phyloP scores from a whole-genome alignment of 2,113 vertebrate genomes.

The Hymenochirus boettgeri region DNA sequence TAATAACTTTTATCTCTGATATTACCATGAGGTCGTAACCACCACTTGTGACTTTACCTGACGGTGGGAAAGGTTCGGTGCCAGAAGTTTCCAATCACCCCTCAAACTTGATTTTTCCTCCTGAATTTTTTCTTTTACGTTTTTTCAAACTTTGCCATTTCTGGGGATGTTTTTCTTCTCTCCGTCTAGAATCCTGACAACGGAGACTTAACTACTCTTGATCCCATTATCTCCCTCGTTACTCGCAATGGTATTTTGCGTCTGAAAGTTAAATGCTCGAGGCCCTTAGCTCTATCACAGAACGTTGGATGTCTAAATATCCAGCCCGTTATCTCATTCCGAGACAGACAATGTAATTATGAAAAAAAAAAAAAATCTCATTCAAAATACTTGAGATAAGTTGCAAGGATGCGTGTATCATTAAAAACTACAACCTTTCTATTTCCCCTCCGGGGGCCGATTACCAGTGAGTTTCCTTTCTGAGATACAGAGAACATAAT shows the following conservation, averaged over 20 bases:
- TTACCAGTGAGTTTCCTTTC: constrained; percentile 46
- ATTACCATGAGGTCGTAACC: constrained; percentile 37
- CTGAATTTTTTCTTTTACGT: no score
- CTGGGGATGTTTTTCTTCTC: neutral
- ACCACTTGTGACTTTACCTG: constrained; percentile 3
- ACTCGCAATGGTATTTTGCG: constrained; percentile 1
- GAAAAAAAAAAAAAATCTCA: constrained; percentile 46
- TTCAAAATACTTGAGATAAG: constrained; percentile 47
- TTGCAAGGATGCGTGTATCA: constrained; percentile 54
- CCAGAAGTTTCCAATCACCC: no score
- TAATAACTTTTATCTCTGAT: no score
- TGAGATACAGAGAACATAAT: constrained; percentile 3
- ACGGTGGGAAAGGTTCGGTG: no score
- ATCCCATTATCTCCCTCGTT: constrained; percentile 6
- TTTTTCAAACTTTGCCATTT: neutral
- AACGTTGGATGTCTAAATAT: constrained; percentile 52
- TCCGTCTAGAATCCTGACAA: neutral
- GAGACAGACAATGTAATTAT: constrained; percentile 54
- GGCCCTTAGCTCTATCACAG: constrained; percentile 48
- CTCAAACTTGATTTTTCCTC: no score
- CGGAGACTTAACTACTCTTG: neutral
- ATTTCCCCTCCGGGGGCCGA: constrained; percentile 51
- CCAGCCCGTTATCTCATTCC: constrained; percentile 56
- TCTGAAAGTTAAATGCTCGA: constrained; percentile 10
- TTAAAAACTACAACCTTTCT: constrained; percentile 50